A percentile compares a stretch with the other conserved stretches of the same genome.
phyloP scores from a whole-genome alignment of 2,888 invertebrate genomes.

The Sicus ferrugineus region DNA sequence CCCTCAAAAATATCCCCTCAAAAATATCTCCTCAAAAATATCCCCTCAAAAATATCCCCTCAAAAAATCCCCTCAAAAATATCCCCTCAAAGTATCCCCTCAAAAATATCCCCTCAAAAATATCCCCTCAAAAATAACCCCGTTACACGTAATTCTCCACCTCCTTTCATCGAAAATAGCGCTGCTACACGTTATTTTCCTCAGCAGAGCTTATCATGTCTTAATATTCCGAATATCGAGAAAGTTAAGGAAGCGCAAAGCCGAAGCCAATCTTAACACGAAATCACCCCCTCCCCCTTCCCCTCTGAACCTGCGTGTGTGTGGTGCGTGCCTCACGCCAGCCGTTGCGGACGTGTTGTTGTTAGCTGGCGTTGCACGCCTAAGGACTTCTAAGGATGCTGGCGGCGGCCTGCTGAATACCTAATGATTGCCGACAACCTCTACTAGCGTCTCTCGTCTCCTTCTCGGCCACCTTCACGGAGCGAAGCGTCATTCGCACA shows the following conservation, averaged over 20 bases:
- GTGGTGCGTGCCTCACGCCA: neutral
- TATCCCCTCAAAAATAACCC: too few relatives aligned
- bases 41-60: too few relatives aligned
- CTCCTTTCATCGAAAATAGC: too few relatives aligned
- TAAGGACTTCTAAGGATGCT: too few relatives aligned
- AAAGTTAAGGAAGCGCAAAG: conserved; percentile 1
- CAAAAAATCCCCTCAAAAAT: too few relatives aligned
- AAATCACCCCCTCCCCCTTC: too few relatives aligned
- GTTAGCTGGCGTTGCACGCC: neutral
- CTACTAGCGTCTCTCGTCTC: conserved; percentile 17
- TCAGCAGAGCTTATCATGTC: conserved; percentile 15
- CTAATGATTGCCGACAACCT: conserved; percentile 31
- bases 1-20: too few relatives aligned
- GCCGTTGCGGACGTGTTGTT: neutral
- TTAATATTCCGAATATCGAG: conserved; percentile 1
- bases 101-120: too few relatives aligned
- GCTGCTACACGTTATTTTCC: conserved; percentile 1
- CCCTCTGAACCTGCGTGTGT: conserved; percentile 5
- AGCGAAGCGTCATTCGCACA: too few relatives aligned
- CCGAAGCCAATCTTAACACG: neutral
- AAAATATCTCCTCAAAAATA: too few relatives aligned
- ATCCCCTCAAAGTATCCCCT: too few relatives aligned
- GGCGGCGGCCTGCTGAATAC: conserved; percentile 23
- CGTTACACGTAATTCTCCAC: too few relatives aligned
- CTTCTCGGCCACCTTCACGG: neutral